Evolutionary conservation across 2,888 invertebrate species (phyloP), one percentile per base, ranked within the genome.

Genomic region (Tryphoninae sp.): DNA sequence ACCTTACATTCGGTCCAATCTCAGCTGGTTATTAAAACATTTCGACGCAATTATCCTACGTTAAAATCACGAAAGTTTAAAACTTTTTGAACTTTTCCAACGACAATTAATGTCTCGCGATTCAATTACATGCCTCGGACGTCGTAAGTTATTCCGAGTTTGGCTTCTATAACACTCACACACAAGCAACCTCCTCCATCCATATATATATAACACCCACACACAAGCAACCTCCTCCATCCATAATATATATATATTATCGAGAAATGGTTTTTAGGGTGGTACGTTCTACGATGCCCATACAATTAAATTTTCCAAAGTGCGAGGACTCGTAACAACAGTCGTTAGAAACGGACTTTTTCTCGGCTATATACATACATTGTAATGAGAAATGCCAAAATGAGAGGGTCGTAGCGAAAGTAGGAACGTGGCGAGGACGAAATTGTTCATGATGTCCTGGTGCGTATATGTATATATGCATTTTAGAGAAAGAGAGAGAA

Each of bases 391-490:
- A 74, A 74, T 71, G 40, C 58, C 40, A 58, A 61, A 71, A 62
- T 49, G 67, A 49, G 61, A 77, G 76, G 26, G 33, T 33, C n/a
- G 40, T 55, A 45, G 71, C 59, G 64, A 73, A 55, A 61, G 72
- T 58, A 64, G 68, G 64, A 83, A 69, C 64, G 62, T 65, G 65
- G 73, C 62, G 64, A 72, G 67, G 79, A 76, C 78, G 72, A 81
- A 83, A 79, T 79, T 81, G 77, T 83, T 79, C 73, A 77, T 65
- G 71, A 76, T 76, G 77, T 26, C 55, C 55, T 69, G 53, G 42
- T 53, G 19, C 16, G 22, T 42, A 49, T 40, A 61, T 49, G 53
- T 42, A 49, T 53, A 40, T 53, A 67, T 19, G 16, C 26, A 3
- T 26, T 26, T n/a, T 51, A 68, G 26, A 42, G 67, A 42, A 42